Base-by-base conservation (phyloP, 2,797 vertebrate genomes). In the Spheniscus humboldti region DNA sequence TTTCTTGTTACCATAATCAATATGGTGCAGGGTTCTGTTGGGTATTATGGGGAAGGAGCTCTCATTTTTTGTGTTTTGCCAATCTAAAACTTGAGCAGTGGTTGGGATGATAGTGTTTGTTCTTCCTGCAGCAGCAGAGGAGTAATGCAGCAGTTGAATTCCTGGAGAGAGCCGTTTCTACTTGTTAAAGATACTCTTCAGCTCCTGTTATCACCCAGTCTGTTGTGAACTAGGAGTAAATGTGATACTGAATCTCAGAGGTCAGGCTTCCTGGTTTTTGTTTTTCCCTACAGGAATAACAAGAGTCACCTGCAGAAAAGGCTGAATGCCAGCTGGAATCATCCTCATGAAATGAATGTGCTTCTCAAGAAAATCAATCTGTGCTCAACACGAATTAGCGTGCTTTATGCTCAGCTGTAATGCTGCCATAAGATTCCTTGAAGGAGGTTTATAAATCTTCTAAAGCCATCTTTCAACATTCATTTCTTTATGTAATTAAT, bases 301-400 rank as follows among this genome's bases (percentile, higher is more conserved):
- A 30, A 37, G 30, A 73, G 62, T 82, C 57, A 91, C 78, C 56
- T 18, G 27, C 43, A 68, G 64, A 69, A 77, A 62, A 80, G 75
- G 56, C 78, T 57, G 78, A 68, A 27, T 63, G 81, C 78, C 78
- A 90, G 52, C 81, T 95, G 95, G 89, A 87, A 47, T 63, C 45
- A 47, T 85, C 28, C 35, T 66, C 1, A 1, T 37, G 50, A 68
- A 90, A 57, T 60, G 31, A 77, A 53, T 80, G 52, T 17, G 7
- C 56, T 89, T 75, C 43, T 74, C 43, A 24, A 79, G 80, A 90
- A 92, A 92, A 79, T 69, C 41, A 82, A 0, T 81, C 53, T 43
- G 27, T 2, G 2, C 56, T 87, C 28, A 47, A 22, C 62, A 25
- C 6, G 5, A 87, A 37, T 67, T 50, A 80, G 23, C 0, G 0